Percentiles rank a stretch among this genome's conserved stretches.
These are phyloP conservation scores for Cantharis flavilabris DNA, from an alignment of 2,888 invertebrate genomes.

Conservation along the genomic window DNA sequence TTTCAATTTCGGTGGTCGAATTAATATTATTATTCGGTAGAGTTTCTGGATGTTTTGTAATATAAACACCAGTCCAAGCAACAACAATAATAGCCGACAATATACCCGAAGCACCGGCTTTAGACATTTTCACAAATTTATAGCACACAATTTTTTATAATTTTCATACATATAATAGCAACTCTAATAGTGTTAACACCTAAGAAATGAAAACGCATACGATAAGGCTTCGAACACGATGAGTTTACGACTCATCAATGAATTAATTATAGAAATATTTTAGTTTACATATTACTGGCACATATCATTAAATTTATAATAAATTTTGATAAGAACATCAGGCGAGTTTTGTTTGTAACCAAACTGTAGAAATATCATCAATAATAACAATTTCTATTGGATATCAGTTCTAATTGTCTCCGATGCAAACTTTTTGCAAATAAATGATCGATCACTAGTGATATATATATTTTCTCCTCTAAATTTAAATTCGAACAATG, in stretches of 20 bases:
- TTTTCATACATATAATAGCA: not conserved
- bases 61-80: conserved; percentile 60
- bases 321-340: conserved; percentile 21
- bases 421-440: not conserved
- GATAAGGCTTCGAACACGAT: not conserved
- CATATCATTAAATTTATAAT: not conserved
- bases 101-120: conserved; percentile 52
- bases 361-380: not conserved
- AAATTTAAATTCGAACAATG: not conserved
- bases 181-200: not conserved
- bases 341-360: conserved; percentile 23
- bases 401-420: not conserved
- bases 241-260: not conserved
- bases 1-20: not conserved
- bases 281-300: not conserved
- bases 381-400: not conserved
- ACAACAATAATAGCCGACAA: conserved; percentile 58
- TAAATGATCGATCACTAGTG: not conserved
- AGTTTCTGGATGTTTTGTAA: conserved; percentile 47
- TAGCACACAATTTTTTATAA: not conserved
- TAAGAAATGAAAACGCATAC: not conserved
- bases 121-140: conserved; percentile 22
- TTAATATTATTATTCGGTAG: not conserved
- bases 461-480: not conserved
- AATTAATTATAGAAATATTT: not conserved